phyloP scores from a whole-genome alignment of 2,113 vertebrate species.

The Theristicus caerulescens region DNA sequence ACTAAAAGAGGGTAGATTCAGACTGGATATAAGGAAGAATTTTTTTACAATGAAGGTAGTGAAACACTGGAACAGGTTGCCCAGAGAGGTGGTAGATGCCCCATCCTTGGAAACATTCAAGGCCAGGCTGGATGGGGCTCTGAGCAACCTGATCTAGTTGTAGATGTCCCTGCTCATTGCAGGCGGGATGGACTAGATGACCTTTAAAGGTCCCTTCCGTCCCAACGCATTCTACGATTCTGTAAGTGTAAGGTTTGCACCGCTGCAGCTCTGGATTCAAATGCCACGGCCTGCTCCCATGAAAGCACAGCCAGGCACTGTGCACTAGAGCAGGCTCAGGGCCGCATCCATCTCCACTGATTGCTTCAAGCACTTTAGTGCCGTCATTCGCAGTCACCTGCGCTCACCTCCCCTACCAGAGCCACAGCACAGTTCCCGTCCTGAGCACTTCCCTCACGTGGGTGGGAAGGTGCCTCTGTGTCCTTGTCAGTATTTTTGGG shows the following conservation, averaged over 20 bases:
- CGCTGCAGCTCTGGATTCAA: background rate
- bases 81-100: too few relatives aligned
- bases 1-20: too few relatives aligned
- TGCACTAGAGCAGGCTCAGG: background rate
- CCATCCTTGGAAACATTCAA: too few relatives aligned
- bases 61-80: too few relatives aligned
- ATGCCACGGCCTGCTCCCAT: accelerated
- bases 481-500: background rate
- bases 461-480: background rate
- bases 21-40: too few relatives aligned
- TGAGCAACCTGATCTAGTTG: too few relatives aligned
- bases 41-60: too few relatives aligned
- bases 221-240: too few relatives aligned
- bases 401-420: background rate
- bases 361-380: background rate
- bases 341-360: background rate
- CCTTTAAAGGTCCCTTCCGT: too few relatives aligned
- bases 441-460: accelerated
- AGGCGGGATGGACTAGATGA: too few relatives aligned
- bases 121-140: too few relatives aligned
- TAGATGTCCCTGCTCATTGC: too few relatives aligned
- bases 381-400: background rate
- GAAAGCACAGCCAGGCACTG: accelerated
- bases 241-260: background rate
- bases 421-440: background rate